Evolutionary conservation across 2,113 vertebrate genomes (phyloP).

Genomic region (Grus americana): DNA sequence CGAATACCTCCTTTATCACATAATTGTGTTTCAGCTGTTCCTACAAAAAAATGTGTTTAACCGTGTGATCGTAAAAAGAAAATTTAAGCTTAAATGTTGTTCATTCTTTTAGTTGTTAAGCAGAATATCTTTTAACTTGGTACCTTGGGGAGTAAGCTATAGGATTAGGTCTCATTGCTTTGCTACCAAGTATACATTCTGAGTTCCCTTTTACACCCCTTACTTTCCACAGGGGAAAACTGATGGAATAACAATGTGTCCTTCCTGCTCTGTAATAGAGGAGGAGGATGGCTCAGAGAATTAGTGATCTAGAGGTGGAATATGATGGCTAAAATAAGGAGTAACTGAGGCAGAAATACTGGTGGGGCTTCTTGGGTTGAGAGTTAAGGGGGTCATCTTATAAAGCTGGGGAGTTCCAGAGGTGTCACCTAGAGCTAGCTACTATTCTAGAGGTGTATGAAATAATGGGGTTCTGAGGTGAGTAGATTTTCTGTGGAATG

Average conservation of each 20-base stretch:
- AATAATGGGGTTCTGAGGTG: not conserved
- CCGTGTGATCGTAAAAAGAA: not conserved
- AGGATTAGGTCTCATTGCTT: not conserved
- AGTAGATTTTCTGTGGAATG: not conserved
- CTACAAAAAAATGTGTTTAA: not conserved
- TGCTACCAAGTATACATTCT: not conserved
- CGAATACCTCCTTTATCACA: not conserved
- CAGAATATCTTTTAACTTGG: not conserved
- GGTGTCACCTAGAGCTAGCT: not conserved
- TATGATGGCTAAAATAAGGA: not conserved
- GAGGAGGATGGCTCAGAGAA: not conserved
- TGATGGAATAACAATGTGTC: not conserved
- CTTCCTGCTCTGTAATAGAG: not conserved
- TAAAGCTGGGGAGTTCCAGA: not conserved
- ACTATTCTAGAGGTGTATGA: not conserved
- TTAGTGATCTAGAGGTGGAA: not conserved
- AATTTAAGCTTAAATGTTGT: not conserved
- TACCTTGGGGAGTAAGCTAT: not conserved
- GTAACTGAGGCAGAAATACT: not conserved
- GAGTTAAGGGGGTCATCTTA: not conserved
- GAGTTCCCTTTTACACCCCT: not conserved
- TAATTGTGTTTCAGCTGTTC: conserved; percentile 19
- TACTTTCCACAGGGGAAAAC: not conserved
- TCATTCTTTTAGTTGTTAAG: not conserved
- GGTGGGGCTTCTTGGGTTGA: not conserved